These are phyloP conservation scores for Coleophora flavipennella DNA, from an alignment of 2,888 invertebrate genomes.

Conservation along the genomic window DNA sequence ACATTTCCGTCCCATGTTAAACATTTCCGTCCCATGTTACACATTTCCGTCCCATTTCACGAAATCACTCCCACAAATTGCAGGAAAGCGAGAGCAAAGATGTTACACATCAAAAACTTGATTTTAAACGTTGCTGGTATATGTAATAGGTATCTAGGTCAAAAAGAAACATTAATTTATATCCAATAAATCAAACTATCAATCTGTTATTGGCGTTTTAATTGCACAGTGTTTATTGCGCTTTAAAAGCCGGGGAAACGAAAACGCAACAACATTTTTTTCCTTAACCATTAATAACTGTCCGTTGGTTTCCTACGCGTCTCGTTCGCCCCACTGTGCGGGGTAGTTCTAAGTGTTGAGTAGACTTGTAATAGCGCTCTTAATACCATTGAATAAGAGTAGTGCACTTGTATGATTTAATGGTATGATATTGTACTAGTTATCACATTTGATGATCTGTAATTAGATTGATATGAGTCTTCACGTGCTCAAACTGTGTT, in stretches of 20 bases:
- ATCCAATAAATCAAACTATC: constrained; percentile 51
- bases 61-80: no score
- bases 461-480: no score
- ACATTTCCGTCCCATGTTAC: no score
- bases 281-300: constrained; percentile 79
- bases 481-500: no score
- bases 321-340: constrained; percentile 51
- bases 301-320: constrained; percentile 74
- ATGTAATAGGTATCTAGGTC: not conserved
- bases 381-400: not conserved
- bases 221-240: constrained; percentile 66
- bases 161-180: not conserved
- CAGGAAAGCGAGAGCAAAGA: no score
- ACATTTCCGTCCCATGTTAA: no score
- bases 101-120: no score
- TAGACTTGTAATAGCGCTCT: not conserved
- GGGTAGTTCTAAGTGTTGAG: constrained; percentile 19
- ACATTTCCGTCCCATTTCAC: no score
- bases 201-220: constrained; percentile 68
- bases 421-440: not conserved
- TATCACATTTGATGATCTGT: not conserved
- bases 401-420: not conserved
- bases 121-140: no score
- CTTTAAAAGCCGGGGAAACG: constrained; percentile 66
- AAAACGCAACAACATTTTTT: constrained; percentile 77